Conservation (phyloP, 2,888 invertebrate species). For the Eupeodes luniger region DNA sequence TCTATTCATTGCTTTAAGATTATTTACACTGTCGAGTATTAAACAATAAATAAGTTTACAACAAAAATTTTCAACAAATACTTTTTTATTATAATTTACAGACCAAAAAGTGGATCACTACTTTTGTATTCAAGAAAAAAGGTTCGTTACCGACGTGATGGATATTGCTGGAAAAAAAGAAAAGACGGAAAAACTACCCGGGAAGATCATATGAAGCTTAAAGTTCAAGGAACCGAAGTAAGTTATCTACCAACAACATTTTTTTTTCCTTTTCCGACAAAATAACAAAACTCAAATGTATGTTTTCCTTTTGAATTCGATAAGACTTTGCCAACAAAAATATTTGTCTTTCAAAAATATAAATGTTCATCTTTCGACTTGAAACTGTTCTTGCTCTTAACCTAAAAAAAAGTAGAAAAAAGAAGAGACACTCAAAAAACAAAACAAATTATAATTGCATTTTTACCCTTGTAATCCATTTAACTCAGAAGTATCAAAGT, state of each 20-base stretch:
- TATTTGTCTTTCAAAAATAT: neutral
- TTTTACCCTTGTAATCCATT: constrained; percentile 53
- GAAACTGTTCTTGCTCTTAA: neutral
- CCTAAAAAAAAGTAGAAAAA: neutral
- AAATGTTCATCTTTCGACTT: neutral
- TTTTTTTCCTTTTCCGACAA: neutral
- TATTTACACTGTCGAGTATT: too few relatives aligned
- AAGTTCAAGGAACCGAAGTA: constrained; percentile 98
- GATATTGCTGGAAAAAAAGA: constrained; percentile 99
- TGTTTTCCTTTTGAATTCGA: constrained; percentile 2
- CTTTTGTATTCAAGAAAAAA: constrained; percentile 97
- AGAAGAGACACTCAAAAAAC: neutral
- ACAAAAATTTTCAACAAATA: neutral
- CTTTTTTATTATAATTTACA: constrained; percentile 84
- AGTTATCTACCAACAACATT: constrained; percentile 79
- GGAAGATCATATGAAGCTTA: constrained; percentile 99
- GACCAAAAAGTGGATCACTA: constrained; percentile 98
- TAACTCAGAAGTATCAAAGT: constrained; percentile 27
- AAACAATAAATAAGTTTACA: neutral
- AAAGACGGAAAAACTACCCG: constrained; percentile 99
- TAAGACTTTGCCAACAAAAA: constrained; percentile 22
- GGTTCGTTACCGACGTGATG: constrained; percentile 97
- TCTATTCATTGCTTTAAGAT: too few relatives aligned
- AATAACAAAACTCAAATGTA: neutral
- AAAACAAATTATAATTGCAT: constrained; percentile 26